phyloP scores from a whole-genome alignment of 2,888 invertebrate genomes.

The Plutella xylostella region DNA sequence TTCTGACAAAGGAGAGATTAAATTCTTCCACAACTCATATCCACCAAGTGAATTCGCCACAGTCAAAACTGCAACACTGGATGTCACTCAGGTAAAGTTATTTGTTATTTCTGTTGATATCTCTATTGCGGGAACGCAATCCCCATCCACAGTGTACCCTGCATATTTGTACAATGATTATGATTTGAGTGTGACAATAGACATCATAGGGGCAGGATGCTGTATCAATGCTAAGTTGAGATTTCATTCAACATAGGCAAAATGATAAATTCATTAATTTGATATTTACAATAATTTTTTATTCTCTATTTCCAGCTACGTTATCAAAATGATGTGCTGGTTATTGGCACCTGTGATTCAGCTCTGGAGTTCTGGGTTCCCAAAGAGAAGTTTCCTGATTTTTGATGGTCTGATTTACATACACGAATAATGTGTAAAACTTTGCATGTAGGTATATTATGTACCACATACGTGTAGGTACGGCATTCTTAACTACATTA shows the following conservation, averaged over 20 bases:
- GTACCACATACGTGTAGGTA: too few species aligned
- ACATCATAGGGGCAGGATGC: too few species aligned
- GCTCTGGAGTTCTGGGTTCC: conserved; percentile 64
- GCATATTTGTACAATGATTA: not conserved
- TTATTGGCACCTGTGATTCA: conserved; percentile 59
- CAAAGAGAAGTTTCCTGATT: conserved; percentile 33
- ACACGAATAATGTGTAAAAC: too few species aligned
- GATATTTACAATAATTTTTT: not conserved
- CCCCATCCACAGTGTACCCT: too few species aligned
- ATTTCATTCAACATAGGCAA: too few species aligned
- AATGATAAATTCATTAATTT: not conserved
- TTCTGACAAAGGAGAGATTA: conserved; percentile 58
- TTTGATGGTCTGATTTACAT: too few species aligned
- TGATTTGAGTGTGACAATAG: not conserved
- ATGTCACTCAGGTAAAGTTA: conserved; percentile 55
- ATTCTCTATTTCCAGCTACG: conserved; percentile 44
- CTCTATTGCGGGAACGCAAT: not conserved
- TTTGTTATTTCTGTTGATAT: too few species aligned
- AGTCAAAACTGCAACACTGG: conserved; percentile 42
- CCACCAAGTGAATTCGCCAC: conserved; percentile 49
- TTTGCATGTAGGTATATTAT: too few species aligned
- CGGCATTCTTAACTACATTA: too few species aligned
- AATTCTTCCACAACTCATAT: conserved; percentile 53
- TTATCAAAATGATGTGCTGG: conserved; percentile 57
- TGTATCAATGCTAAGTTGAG: too few species aligned